A percentile compares a stretch with the other conserved stretches of the same genome.
Conservation (phyloP, 2,888 invertebrate genomes). For the Acrocera orbiculus region DNA sequence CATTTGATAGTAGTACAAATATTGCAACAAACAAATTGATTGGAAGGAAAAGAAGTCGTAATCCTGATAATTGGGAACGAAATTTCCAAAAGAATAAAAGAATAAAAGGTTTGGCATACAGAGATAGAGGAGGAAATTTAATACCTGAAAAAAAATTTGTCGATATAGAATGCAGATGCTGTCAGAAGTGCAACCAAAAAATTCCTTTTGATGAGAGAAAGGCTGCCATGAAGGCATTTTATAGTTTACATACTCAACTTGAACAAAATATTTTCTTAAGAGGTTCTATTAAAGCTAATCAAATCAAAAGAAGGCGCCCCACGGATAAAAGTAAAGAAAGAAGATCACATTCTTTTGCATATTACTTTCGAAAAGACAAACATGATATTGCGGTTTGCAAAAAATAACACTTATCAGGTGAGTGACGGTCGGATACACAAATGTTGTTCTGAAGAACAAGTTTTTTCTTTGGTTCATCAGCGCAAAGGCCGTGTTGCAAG, state of each 20-base stretch:
- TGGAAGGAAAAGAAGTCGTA: slow-evolving; percentile 10
- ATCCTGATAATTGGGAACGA: slow-evolving; percentile 12
- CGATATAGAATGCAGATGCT: slow-evolving; percentile 14
- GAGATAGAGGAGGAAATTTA: slow-evolving; percentile 15
- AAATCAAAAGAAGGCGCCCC: no score
- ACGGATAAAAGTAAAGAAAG: no score
- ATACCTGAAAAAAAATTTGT: slow-evolving; percentile 15
- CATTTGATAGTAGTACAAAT: slow-evolving; percentile 5
- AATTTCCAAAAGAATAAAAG: slow-evolving; percentile 15
- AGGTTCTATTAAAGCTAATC: no score
- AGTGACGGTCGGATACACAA: no score
- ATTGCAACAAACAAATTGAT: slow-evolving; percentile 7
- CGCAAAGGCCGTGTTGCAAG: no score
- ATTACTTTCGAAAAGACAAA: no score
- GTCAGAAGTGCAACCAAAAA: slow-evolving; percentile 13
- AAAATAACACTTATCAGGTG: no score
- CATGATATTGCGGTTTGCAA: no score
- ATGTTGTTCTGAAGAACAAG: no score
- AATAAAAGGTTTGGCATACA: slow-evolving; percentile 15
- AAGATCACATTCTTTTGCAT: no score
- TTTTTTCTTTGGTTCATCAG: no score
- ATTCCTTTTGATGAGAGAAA: slow-evolving; percentile 13
- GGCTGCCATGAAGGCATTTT: slow-evolving; percentile 10
- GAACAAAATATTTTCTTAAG: slow-evolving; percentile 17
- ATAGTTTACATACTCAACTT: slow-evolving; percentile 14